Conservation (phyloP, 2,113 vertebrate species). For the Aldabrachelys gigantea region DNA sequence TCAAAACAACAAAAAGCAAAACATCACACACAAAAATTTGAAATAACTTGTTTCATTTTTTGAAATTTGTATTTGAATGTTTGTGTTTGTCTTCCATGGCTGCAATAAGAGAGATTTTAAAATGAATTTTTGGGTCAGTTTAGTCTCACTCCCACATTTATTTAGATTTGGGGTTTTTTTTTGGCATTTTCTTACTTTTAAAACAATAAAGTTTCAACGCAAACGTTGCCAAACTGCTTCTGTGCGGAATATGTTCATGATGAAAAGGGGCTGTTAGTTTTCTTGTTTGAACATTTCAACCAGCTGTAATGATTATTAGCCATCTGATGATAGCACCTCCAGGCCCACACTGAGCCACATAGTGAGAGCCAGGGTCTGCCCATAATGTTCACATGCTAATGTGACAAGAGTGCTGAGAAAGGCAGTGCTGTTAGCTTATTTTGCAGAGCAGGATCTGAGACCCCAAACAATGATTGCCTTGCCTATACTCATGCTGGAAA, state of each 20-base stretch:
- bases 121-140: not conserved
- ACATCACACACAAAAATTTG: too few relatives aligned
- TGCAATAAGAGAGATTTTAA: not conserved
- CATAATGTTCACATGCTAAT: rapidly evolving
- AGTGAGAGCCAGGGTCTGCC: not conserved
- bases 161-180: not conserved
- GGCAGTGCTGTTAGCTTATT: rapidly evolving
- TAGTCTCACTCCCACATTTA: not conserved
- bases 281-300: not conserved
- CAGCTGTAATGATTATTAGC: not conserved
- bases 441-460: rapidly evolving
- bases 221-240: not conserved
- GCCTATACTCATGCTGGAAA: rapidly evolving
- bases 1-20: not conserved
- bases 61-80: not conserved
- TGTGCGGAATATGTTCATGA: rapidly evolving
- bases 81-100: not conserved
- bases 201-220: not conserved
- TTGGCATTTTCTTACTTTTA: not conserved
- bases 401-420: not conserved
- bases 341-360: too few relatives aligned
- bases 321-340: not conserved
- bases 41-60: too few relatives aligned
- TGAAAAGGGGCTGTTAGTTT: not conserved
- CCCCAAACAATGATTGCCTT: not conserved